Evolutionary conservation across 2,113 vertebrate genomes (phyloP), one percentile per base, ranked within the genome.

Genomic region (Epinephelus lanceolatus): DNA sequence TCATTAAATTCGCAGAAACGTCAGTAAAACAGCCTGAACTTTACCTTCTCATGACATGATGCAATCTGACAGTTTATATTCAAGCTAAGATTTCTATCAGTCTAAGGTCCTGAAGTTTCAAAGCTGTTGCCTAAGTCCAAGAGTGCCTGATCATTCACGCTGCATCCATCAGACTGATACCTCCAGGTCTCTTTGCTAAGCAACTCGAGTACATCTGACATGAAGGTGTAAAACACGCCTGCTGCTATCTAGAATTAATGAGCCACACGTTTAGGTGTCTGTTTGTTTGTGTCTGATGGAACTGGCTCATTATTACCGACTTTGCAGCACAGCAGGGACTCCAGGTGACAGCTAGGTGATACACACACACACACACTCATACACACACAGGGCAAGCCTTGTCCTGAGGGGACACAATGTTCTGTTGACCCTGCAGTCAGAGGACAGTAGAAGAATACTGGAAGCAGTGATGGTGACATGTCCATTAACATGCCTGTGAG

Each of bases 401-500:
- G 51, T 85, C 84, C 73, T 62, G 15, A 83, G 52, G 66, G 74
- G 77, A 77, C 78, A 45, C 21, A 0, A 5, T 75, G 80, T 81
- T 87, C 62, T 85, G 84, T 84, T 89, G 85, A 91, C 87, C 71
- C 69, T 77, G 73, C 56, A 60, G 55, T 77, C 5, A 17, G 37
- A 84, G 14, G 68, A 87, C 85, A 78, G 53, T 7, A 40, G 65
- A 83, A 40, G 30, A 89, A 79, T 72, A 81, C 30, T 76, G 61
- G 71, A 53, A 69, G 76, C 81, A 52, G 66, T 59, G n/a, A 65
- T 42, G 23, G 86, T 78, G 80, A 81, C 81, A 81, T 79, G 74
- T 82, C 80, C 74, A 59, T 89, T 92, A 84, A 87, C 86, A 70
- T 74, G 83, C 51, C 59, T 65, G 76, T 86, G 91, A 84, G 86